Conservation (phyloP, 2,797 vertebrate species). For the Lophura swinhoii region DNA sequence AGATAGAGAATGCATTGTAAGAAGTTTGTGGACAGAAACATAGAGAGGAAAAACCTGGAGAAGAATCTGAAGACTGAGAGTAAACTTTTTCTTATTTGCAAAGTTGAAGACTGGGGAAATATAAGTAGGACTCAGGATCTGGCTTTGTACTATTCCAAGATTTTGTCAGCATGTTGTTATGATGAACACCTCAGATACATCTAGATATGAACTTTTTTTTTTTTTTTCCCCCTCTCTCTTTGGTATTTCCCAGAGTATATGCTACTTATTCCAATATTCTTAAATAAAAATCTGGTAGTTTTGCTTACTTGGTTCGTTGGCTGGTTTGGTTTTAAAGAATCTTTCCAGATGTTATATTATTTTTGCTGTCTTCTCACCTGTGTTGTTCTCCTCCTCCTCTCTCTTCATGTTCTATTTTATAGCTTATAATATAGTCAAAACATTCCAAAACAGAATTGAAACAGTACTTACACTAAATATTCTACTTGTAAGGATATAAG, state of each 20-base stretch:
- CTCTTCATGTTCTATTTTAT: background rate
- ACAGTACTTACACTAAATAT: background rate
- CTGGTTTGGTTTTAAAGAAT: background rate
- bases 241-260: background rate
- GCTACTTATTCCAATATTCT: background rate
- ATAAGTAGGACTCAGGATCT: background rate
- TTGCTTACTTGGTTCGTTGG: background rate
- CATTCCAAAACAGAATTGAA: background rate
- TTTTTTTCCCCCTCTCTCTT: too few relatives aligned
- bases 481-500: background rate
- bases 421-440: background rate
- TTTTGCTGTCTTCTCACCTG: background rate
- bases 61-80: background rate
- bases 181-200: background rate
- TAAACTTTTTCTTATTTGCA: background rate
- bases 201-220: background rate
- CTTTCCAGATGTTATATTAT: background rate
- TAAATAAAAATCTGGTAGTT: background rate
- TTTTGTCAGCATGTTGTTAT: background rate
- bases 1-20: background rate
- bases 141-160: background rate
- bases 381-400: background rate
- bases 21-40: background rate
- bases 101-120: fast-evolving
- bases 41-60: background rate